Evolutionary conservation across 1,140 invertebrate species (phyloP).

Genomic region (Lepeophtheirus salmonis): DNA sequence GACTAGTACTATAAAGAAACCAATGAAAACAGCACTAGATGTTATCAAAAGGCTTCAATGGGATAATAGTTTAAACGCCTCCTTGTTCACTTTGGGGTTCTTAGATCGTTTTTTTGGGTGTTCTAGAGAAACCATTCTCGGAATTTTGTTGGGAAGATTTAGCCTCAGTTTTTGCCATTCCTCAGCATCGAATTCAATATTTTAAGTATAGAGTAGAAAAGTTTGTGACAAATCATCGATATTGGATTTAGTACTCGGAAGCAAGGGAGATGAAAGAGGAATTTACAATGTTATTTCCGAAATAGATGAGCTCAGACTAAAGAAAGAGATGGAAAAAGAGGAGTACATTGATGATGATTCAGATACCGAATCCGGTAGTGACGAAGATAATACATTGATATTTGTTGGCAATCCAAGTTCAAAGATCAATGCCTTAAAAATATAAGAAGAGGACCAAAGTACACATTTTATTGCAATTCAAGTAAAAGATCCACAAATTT

Average conservation of each 20-base stretch:
- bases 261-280: conserved; percentile 20
- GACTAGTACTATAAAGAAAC: conserved; percentile 28
- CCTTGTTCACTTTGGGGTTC: conserved; percentile 33
- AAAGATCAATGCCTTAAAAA: neutral
- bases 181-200: conserved; percentile 35
- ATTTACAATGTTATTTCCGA: conserved; percentile 20
- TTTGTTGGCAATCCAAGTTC: neutral
- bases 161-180: conserved; percentile 29
- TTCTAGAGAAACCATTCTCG: conserved; percentile 32
- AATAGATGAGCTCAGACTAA: conserved; percentile 18
- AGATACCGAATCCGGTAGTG: conserved; percentile 19
- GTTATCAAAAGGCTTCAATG: conserved; percentile 34
- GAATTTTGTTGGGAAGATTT: conserved; percentile 34
- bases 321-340: conserved; percentile 6
- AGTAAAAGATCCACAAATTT: conserved; percentile 19
- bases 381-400: conserved; percentile 11
- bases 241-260: conserved; percentile 32
- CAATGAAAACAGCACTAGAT: conserved; percentile 35
- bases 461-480: conserved; percentile 22
- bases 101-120: conserved; percentile 32
- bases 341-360: neutral
- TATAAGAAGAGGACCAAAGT: conserved; percentile 16
- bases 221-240: conserved; percentile 34
- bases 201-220: conserved; percentile 33
- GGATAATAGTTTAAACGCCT: conserved; percentile 29